Conservation (phyloP, 2,888 invertebrate species). For the Eupithecia abbreviata region DNA sequence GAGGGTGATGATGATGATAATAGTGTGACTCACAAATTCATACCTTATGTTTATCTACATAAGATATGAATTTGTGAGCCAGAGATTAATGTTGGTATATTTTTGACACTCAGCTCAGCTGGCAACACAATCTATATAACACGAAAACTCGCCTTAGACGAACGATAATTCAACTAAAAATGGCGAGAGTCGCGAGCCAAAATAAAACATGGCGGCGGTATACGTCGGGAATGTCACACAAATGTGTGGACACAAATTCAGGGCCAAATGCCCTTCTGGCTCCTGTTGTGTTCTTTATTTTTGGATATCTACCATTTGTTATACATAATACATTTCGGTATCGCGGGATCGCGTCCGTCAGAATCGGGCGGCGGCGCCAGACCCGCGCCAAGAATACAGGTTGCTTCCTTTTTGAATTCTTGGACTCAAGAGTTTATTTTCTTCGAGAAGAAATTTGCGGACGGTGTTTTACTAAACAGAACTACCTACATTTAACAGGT, state of each 20-base stretch:
- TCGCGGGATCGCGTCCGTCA: constrained; percentile 77
- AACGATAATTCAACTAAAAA: constrained; percentile 31
- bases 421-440: not conserved
- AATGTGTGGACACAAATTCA: constrained; percentile 71
- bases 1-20: not conserved
- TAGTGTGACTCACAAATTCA: not conserved
- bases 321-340: constrained; percentile 82
- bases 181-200: constrained; percentile 64
- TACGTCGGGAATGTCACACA: constrained; percentile 77
- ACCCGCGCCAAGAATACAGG: constrained; percentile 64
- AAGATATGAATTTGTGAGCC: not conserved
- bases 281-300: constrained; percentile 72
- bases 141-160: not conserved
- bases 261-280: constrained; percentile 62
- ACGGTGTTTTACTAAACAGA: not conserved
- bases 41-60: not conserved
- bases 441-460: not conserved
- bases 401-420: constrained; percentile 49
- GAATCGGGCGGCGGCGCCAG: constrained; percentile 77
- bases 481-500: not conserved
- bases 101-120: not conserved
- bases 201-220: constrained; percentile 64
- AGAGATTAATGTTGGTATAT: not conserved
- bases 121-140: not conserved
- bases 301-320: constrained; percentile 83